Evolutionary conservation across 1,140 invertebrate species (phyloP).

Genomic region (Zaprionus vittiger): DNA sequence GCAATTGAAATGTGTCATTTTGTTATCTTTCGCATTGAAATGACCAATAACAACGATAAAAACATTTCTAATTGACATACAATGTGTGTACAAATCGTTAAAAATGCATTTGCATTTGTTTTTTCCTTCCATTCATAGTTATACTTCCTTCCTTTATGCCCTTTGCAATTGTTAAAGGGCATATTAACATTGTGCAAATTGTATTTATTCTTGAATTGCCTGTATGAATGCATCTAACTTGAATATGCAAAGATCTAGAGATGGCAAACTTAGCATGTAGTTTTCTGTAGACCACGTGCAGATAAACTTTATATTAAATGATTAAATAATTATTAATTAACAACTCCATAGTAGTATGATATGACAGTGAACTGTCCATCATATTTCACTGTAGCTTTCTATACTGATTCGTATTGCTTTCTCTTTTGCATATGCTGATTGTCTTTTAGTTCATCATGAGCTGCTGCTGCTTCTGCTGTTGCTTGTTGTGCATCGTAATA

Average conservation of each 20-base stretch:
- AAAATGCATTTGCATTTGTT: slow-evolving; percentile 34
- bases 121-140: not conserved
- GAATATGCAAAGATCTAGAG: not conserved
- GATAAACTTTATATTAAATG: not conserved
- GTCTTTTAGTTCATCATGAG: slow-evolving; percentile 19
- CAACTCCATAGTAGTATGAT: too few species aligned
- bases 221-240: not conserved
- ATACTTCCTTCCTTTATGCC: not conserved
- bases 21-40: slow-evolving; percentile 54
- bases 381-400: not conserved
- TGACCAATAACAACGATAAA: slow-evolving; percentile 15
- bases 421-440: slow-evolving; percentile 31
- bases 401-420: not conserved
- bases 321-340: too few species aligned
- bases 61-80: slow-evolving; percentile 46
- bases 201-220: not conserved
- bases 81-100: slow-evolving; percentile 29
- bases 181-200: not conserved
- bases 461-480: slow-evolving; percentile 12
- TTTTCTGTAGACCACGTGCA: not conserved
- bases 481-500: slow-evolving; percentile 45
- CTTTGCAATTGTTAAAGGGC: not conserved
- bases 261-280: not conserved
- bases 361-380: not conserved
- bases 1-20: slow-evolving; percentile 68